phyloP scores from a whole-genome alignment of 2,888 invertebrate genomes.

The Torymus auratus region DNA sequence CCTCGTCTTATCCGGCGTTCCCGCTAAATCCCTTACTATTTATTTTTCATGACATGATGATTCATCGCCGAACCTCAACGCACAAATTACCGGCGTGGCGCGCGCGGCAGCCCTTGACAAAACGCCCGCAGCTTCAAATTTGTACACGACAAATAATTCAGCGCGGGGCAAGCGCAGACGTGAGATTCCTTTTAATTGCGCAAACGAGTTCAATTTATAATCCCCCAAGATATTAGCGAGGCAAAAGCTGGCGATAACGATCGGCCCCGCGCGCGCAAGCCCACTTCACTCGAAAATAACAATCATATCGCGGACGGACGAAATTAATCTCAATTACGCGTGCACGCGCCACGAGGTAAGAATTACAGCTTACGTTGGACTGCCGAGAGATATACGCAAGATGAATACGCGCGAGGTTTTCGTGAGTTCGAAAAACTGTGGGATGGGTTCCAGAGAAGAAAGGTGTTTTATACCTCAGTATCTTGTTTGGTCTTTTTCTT shows the following conservation, averaged over 20 bases:
- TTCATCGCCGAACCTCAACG: conserved; percentile 11
- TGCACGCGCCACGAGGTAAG: conserved; percentile 2
- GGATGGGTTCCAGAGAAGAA: not conserved
- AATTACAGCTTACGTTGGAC: conserved; percentile 2
- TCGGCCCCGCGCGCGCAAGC: not conserved
- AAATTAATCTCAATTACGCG: conserved; percentile 50
- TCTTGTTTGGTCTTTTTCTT: not conserved
- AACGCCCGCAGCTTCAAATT: not conserved
- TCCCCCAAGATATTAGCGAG: not conserved
- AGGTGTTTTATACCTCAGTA: not conserved
- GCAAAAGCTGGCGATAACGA: conserved; percentile 38
- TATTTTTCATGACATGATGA: not conserved
- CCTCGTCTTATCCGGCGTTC: not conserved
- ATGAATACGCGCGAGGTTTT: not conserved
- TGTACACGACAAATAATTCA: conserved; percentile 28
- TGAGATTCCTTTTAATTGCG: conserved; percentile 46
- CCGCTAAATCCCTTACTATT: conserved; percentile 1
- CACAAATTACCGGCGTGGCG: not conserved
- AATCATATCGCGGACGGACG: conserved; percentile 39
- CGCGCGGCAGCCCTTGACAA: not conserved
- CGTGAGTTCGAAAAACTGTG: not conserved
- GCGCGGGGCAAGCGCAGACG: not conserved
- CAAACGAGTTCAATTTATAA: conserved; percentile 45
- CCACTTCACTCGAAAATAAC: conserved; percentile 23
- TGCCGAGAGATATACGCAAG: not conserved